Evolutionary conservation across 2,113 vertebrate species (phyloP), one percentile per base, ranked within the genome.

Genomic region (Lates calcarifer): DNA sequence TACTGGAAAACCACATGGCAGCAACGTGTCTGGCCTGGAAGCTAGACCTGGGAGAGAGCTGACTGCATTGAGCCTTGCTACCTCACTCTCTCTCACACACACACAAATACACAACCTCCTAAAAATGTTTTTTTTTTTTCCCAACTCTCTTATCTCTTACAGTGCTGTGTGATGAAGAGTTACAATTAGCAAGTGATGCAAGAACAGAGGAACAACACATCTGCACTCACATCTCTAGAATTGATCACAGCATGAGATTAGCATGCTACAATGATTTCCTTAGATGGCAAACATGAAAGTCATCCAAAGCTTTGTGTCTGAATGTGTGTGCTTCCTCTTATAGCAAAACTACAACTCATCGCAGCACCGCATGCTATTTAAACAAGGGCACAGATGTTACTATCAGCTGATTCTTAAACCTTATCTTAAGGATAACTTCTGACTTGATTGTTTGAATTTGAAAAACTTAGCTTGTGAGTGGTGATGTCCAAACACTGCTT

Each of bases 1-100:
- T 90, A 86, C 85, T 87, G 79, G 86, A 81, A 92, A 87, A 88
- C 74, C 83, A 74, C 73, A 84, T 77, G 89, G 83, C 75, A 61
- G 82, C 76, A 84, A 74, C 39, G 72, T 88, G 87, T 86, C 89
- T 88, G 70, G 72, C 69, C 77, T 71, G 62, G 68, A 81, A 77
- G 74, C 72, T 55, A 31, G 37, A 67, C 79, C 61, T 22, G 55
- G 49, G 63, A 86, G 74, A 84, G 67, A 70, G 71, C 81, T 74
- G 68, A 63, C 58, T 77, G 75, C 43, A 64, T 76, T 82, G 75
- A 60, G 56, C 49, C 60, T 53, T 1, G 47, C 28, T 45, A 18
- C 22, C 35, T 14, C 22, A 6, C 53, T 58, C 62, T 53, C 31
- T 51, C 49, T 26, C 24, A 71, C 62, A 37, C 24, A 70, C 26